Percentiles rank a stretch among this genome's conserved stretches.
Evolutionary conservation across 2,113 vertebrate species (phyloP).

Genomic region (Daubentonia madagascariensis): DNA sequence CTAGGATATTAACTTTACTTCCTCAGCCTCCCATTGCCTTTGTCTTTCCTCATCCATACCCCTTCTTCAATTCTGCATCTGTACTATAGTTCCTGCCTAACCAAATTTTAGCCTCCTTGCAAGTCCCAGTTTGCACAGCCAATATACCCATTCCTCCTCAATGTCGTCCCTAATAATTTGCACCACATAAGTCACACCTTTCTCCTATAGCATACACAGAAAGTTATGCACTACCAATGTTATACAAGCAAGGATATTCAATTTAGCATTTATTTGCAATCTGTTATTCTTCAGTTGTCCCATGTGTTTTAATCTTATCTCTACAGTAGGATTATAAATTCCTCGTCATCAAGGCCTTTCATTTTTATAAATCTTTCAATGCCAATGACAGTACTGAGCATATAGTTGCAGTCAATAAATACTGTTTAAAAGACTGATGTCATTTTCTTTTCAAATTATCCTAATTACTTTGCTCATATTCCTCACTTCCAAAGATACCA

Average conservation of each 20-base stretch:
- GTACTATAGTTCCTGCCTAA: not conserved
- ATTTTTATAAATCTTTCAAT: not conserved
- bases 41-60: not conserved
- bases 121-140: not conserved
- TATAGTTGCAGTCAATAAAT: not conserved
- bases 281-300: not conserved
- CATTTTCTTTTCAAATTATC: conserved; percentile 15
- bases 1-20: not conserved
- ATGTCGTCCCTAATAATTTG: not conserved
- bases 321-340: not conserved
- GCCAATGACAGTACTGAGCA: not conserved
- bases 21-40: not conserved
- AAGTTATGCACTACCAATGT: not conserved
- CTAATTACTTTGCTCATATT: conserved; percentile 16
- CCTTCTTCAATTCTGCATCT: not conserved
- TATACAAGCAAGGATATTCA: not conserved
- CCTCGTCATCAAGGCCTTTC: not conserved
- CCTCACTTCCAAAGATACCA: conserved; percentile 45
- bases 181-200: not conserved
- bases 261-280: not conserved
- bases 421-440: not conserved
- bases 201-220: not conserved
- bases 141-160: not conserved
- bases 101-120: not conserved
- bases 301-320: not conserved